Evolutionary conservation across 2,113 vertebrate genomes (phyloP).

Genomic region (Urocolius indicus): DNA sequence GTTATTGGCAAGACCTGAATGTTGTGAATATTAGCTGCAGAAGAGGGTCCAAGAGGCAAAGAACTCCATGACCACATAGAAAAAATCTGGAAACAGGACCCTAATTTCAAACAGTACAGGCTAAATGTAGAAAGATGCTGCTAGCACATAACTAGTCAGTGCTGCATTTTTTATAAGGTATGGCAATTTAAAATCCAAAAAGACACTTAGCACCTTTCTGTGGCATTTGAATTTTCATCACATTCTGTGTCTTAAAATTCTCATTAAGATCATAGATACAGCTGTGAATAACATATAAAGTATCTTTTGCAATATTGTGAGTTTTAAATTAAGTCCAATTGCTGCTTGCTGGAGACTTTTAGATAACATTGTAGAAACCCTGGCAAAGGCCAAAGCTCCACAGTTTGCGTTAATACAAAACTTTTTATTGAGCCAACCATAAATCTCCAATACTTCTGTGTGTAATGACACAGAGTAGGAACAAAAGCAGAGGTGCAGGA

Average conservation of each 20-base stretch:
- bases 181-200: neutral
- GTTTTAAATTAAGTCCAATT: constrained; percentile 36
- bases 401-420: neutral
- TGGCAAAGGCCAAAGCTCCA: neutral
- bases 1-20: neutral
- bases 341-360: neutral
- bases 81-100: neutral
- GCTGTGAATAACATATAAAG: neutral
- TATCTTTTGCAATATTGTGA: neutral
- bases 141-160: neutral
- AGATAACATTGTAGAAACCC: neutral
- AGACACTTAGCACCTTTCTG: neutral
- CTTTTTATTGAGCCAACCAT: neutral
- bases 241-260: neutral
- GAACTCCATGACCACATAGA: accelerated
- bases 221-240: neutral
- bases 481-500: neutral
- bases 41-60: neutral
- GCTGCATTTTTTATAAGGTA: neutral
- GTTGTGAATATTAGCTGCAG: neutral
- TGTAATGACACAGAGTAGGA: neutral
- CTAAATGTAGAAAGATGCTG: neutral
- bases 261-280: constrained; percentile 20
- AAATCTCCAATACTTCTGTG: neutral
- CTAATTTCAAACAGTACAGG: neutral